Base-by-base conservation (phyloP, 53 echinoderm and acorn worm species). In the Henricia sp. region DNA sequence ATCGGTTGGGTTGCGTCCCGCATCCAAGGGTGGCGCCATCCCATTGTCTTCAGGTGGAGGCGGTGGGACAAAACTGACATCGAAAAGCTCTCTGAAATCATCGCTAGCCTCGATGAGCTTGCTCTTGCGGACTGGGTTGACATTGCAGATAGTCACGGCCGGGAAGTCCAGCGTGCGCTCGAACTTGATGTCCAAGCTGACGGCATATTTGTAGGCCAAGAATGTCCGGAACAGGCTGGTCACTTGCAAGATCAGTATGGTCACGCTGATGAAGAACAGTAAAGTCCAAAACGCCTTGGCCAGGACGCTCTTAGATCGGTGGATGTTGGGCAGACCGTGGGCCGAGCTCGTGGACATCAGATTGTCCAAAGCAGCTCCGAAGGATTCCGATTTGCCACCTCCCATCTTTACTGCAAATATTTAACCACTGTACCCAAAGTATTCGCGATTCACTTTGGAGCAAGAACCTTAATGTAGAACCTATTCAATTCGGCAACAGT, bases 251-350 rank as follows among this genome's bases (percentile, higher is more conserved):
- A 82, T 6, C 32, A 93, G 42, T 4, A 65, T 23, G 11, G 50
- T 20, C 10, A 86, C 58, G 20, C 85, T 60, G 0, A 33, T 66
- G 10, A 86, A 70, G 41, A 91, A 91, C 13, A 94, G 53, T 40
- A 83, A 32, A 1, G 29, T 65, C 94, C 91, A 91, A 21, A 76
- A 57, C 6, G 51, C 35, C 74, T 85, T 94, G 28, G 82, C 74
- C 12, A 65, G 35, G 12, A 82, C 8, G 30, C 20, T 87, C 10
- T 84, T 77, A 1, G 96, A 82, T 11, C 91, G 91, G 27, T 82
- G 41, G 74, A 96, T 93, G 85, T 96, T 96, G 23, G 93, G 91
- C 51, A 96, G 63, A 3, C 96, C 96, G 56, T 93, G 96, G 6
- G 96, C 91, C 5, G 93, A 93, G 9, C 89, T 82, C 27, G 68